Base-by-base conservation (phyloP, 2,888 invertebrate genomes). In the Patella ulyssiponensis region DNA sequence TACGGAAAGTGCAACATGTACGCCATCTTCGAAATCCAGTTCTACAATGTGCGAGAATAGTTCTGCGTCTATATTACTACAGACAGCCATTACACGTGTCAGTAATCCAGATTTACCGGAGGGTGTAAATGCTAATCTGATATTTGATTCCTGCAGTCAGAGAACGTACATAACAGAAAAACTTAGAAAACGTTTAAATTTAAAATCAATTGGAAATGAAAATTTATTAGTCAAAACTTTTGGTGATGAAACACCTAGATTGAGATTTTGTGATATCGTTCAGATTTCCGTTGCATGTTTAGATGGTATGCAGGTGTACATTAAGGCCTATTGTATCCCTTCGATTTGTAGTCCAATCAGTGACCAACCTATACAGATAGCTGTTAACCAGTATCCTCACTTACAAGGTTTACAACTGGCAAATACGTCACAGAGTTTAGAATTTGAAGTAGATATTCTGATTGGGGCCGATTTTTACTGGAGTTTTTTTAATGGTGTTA, bases 401-500 rank as follows among this genome's bases (percentile, higher is more conserved):
- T 58, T 58, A 20, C 27, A 27, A 27, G 27, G 27, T 1, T 27
- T 27, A 27, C 27, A 27, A 27, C 33, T 33, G 33, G 33, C 58
- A 17, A 58, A 58, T 14, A 0, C 20, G 2, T 64, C 23, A 64
- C 20, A 20, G 9, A 20, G 11, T 12, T 64, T 23, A 20, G 64
- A 64, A 64, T 64, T 64, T n/a, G 23, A 64, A 64, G 20, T 64
- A 64, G 64, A 64, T 64, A 14, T 64, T 64, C 23, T 64, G 20
- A 64, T 64, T 20, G 64, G 58, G 0, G 58, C 58, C n/a, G n/a
- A 58, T 20, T 58, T 58, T 58, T 9, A 58, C n/a, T 58, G 11
- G 11, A 14, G 20, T 14, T 58, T 64, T 23, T 20, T 64, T 23
- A 20, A 23, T 64, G n/a, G 64, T 9, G n/a, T n/a, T 20, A 64